phyloP scores from a whole-genome alignment of 2,113 vertebrate species.

The Brachyhypopomus occidentalis region DNA sequence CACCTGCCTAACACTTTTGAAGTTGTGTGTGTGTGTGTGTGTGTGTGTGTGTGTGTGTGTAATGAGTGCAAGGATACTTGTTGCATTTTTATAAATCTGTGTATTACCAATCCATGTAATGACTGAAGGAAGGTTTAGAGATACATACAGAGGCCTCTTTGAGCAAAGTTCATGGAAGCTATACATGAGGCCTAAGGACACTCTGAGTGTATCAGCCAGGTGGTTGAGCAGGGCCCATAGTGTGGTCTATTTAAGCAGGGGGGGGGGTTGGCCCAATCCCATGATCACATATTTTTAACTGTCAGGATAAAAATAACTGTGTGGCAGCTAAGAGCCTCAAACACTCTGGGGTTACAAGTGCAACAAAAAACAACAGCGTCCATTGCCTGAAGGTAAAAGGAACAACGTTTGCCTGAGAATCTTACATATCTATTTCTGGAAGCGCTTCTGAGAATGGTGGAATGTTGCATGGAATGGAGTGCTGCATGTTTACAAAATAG shows the following conservation, averaged over 20 bases:
- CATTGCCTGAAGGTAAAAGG: constrained; percentile 69
- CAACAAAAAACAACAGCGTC: constrained; percentile 46
- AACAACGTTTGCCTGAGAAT: constrained; percentile 30
- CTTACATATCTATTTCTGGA: constrained; percentile 27
- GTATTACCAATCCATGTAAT: not conserved
- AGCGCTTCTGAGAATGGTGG: constrained; percentile 1
- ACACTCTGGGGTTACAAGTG: constrained; percentile 45
- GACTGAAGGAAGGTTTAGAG: not conserved
- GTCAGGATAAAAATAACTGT: constrained; percentile 77
- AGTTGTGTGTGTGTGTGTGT: too few relatives aligned
- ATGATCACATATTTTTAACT: constrained; percentile 85
- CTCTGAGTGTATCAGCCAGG: constrained; percentile 6
- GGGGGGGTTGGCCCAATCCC: constrained; percentile 70
- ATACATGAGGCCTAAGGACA: not conserved
- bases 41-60: too few relatives aligned
- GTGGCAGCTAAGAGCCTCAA: constrained; percentile 62
- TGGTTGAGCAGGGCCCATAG: constrained; percentile 28
- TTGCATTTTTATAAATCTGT: not conserved
- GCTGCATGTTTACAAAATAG: constrained; percentile 40
- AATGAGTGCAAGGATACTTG: too few relatives aligned
- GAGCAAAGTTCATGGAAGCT: not conserved
- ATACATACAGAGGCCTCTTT: not conserved
- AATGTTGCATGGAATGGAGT: constrained; percentile 45
- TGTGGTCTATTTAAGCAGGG: constrained; percentile 57
- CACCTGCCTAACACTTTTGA: too few relatives aligned